Evolutionary conservation across 2,797 vertebrate species (phyloP).

Genomic region (Macropodus opercularis): DNA sequence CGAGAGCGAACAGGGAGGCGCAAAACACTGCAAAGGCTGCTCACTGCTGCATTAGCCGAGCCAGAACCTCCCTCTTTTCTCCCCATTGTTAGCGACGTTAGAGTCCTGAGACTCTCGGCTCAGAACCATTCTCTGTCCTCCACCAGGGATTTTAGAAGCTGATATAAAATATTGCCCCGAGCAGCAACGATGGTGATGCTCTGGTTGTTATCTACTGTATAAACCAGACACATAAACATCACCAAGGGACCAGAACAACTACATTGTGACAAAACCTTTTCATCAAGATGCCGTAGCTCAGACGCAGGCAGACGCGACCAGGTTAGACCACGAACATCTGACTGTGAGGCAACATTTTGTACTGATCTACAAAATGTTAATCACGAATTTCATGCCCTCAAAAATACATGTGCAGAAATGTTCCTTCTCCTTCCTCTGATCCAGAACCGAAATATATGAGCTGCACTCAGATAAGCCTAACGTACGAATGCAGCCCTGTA

Average conservation of each 20-base stretch:
- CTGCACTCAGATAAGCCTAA: too few species aligned
- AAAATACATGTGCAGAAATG: constrained; percentile 23
- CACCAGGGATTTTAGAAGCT: constrained; percentile 1
- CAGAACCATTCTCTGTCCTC: constrained; percentile 17
- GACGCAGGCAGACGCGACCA: too few species aligned
- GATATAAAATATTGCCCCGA: neutral
- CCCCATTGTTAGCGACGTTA: constrained; percentile 60
- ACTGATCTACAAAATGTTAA: neutral
- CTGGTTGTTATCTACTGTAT: constrained; percentile 7
- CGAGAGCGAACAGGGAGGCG: constrained; percentile 52
- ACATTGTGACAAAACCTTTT: neutral
- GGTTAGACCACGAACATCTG: too few species aligned
- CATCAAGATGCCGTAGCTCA: neutral
- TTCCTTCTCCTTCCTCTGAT: constrained; percentile 4
- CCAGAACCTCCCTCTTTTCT: constrained; percentile 62
- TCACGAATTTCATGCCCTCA: neutral
- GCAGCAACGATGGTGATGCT: neutral
- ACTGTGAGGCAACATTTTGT: neutral
- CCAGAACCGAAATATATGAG: too few species aligned
- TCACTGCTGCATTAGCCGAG: constrained; percentile 70
- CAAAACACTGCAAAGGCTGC: constrained; percentile 68
- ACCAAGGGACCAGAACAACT: neutral
- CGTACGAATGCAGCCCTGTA: neutral
- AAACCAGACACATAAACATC: constrained; percentile 1
- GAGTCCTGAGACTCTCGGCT: constrained; percentile 48